Base-by-base conservation (phyloP, 2,797 vertebrate species). In the Nyctibius grandis region DNA sequence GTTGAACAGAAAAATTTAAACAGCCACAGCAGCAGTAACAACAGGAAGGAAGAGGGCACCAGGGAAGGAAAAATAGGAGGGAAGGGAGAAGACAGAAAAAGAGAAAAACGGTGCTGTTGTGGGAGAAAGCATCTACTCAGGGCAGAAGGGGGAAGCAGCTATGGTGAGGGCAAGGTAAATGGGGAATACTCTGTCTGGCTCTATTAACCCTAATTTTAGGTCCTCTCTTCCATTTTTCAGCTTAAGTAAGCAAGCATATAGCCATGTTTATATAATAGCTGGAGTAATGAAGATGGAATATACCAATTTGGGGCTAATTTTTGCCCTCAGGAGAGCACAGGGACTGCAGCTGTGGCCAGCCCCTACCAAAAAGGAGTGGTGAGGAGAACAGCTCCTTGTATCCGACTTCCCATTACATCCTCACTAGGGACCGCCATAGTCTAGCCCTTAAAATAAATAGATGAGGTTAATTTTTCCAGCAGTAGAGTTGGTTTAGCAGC, bases 201-300 rank as follows among this genome's bases (percentile, higher is more conserved):
- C 88, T 95, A 91, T 97, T 95, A 95, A 93, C 90, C 86, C 68
- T 95, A 74, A 96, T 96, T 97, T 95, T 91, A 94, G 78, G 87
- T 95, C 88, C 45, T 85, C 73, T 96, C 93, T 94, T 84, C 89
- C 76, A 93, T 95, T 95, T 96, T 96, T 89, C 88, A 91, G 90
- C 74, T 85, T 92, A 97, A 95, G 84, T 91, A 96, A 96, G 93
- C 83, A 95, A 96, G 88, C 91, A 68, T 91, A 64, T 87, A 95
- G 90, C 72, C 60, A 68, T 95, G 85, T 96, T 96, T 96, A 70
- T 93, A 44, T 93, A 96, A 94, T 95, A 85, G 90, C 60, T 83
- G 77, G 94, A 65, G 90, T 97, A 96, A 96, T 95, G 95, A 97
- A 96, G 96, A 96, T 95, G 88, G 80, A 97, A 93, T 95, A 95